Evolutionary conservation across 2,113 vertebrate genomes (phyloP).

Genomic region (Illadopsis cleaveri): DNA sequence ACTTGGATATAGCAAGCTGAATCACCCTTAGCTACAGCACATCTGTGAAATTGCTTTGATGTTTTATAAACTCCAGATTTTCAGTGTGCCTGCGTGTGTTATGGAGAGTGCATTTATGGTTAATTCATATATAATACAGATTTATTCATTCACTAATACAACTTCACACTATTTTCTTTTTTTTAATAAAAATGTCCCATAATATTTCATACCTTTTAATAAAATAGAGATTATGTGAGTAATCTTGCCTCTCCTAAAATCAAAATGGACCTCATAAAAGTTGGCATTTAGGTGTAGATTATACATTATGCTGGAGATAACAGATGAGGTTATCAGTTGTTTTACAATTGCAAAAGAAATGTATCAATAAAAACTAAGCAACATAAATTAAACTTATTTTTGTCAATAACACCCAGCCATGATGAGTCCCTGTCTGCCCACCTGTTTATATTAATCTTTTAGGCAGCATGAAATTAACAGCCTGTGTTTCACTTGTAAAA

Average conservation of each 20-base stretch:
- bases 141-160: slow-evolving; percentile 41
- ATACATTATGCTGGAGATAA: slow-evolving; percentile 48
- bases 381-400: slow-evolving; percentile 50
- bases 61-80: background rate
- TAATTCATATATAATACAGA: slow-evolving; percentile 38
- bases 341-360: slow-evolving; percentile 61
- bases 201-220: slow-evolving; percentile 62
- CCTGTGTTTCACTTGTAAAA: slow-evolving; percentile 37
- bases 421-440: background rate
- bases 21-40: background rate
- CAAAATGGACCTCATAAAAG: slow-evolving; percentile 63
- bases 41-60: background rate
- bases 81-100: background rate
- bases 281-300: slow-evolving; percentile 55
- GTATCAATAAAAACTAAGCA: slow-evolving; percentile 48
- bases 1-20: background rate
- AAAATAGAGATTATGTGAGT: slow-evolving; percentile 52
- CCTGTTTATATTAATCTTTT: slow-evolving; percentile 37
- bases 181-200: slow-evolving; percentile 30
- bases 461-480: slow-evolving; percentile 53
- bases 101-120: background rate
- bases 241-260: slow-evolving; percentile 30
- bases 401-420: background rate
- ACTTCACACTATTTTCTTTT: slow-evolving; percentile 41
- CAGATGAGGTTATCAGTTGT: slow-evolving; percentile 47